phyloP scores from a whole-genome alignment of 2,113 vertebrate genomes.

The Egretta garzetta region DNA sequence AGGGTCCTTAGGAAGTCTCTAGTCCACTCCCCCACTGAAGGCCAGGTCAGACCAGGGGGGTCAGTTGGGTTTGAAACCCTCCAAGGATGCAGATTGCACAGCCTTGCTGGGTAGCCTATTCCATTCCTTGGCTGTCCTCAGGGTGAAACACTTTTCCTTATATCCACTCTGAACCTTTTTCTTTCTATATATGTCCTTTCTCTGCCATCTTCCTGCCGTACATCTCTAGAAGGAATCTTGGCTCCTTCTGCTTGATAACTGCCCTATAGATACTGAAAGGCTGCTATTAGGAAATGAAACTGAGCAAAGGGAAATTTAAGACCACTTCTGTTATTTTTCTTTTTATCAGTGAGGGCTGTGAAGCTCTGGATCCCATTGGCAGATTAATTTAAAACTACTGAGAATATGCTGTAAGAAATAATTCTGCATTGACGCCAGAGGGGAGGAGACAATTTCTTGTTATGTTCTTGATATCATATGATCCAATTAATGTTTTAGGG shows the following conservation, averaged over 20 bases:
- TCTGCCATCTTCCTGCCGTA: background rate
- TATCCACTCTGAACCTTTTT: background rate
- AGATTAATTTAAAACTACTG: background rate
- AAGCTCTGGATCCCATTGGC: background rate
- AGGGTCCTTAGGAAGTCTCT: background rate
- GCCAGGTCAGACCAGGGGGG: background rate
- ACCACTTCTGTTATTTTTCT: background rate
- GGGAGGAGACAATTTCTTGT: background rate
- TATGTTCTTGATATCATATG: background rate
- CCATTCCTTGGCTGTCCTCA: background rate
- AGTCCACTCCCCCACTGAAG: background rate
- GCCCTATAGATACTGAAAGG: background rate
- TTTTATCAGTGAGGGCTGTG: background rate
- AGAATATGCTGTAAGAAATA: background rate
- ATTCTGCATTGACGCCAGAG: background rate
- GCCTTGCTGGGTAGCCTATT: background rate
- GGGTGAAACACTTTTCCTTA: background rate
- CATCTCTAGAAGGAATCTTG: background rate
- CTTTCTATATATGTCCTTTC: background rate
- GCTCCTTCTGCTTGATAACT: background rate
- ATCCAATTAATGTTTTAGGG: background rate
- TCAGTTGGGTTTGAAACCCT: background rate
- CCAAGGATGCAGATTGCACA: background rate
- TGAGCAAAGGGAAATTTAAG: background rate
- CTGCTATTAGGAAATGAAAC: background rate